These are phyloP conservation scores for Delichon dasypus DNA, from an alignment of 2,797 vertebrate genomes.

Conservation along the genomic window DNA sequence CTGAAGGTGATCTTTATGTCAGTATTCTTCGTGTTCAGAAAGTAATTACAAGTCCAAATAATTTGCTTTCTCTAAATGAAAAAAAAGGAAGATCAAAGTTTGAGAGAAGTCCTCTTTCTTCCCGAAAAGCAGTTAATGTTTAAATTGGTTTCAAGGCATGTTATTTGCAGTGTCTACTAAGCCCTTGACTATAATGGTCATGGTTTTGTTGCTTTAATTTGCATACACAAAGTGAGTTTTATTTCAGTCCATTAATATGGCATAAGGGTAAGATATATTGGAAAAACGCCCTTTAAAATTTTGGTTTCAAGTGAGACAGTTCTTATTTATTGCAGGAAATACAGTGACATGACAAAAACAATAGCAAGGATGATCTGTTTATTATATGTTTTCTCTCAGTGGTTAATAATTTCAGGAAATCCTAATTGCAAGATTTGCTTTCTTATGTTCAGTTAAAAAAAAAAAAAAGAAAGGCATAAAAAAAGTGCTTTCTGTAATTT, in stretches of 20 bases:
- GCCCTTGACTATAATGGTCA: not conserved
- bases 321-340: not conserved
- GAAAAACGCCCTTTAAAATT: not conserved
- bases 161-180: not conserved
- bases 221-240: not conserved
- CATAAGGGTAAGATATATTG: not conserved
- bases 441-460: not conserved
- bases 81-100: not conserved
- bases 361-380: not conserved
- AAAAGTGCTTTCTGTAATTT: not conserved
- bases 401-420: not conserved
- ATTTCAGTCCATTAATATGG: not conserved
- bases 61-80: not conserved
- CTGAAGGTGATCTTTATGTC: not conserved
- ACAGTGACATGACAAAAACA: not conserved
- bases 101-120: not conserved
- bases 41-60: not conserved
- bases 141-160: not conserved
- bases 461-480: not conserved
- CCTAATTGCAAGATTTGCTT: not conserved
- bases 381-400: not conserved
- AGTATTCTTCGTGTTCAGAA: not conserved
- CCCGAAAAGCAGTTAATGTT: not conserved
- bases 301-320: not conserved
- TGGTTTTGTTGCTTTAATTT: not conserved